phyloP scores from a whole-genome alignment of 64 coral and sea anemone genomes.

The Montipora foliosa region DNA sequence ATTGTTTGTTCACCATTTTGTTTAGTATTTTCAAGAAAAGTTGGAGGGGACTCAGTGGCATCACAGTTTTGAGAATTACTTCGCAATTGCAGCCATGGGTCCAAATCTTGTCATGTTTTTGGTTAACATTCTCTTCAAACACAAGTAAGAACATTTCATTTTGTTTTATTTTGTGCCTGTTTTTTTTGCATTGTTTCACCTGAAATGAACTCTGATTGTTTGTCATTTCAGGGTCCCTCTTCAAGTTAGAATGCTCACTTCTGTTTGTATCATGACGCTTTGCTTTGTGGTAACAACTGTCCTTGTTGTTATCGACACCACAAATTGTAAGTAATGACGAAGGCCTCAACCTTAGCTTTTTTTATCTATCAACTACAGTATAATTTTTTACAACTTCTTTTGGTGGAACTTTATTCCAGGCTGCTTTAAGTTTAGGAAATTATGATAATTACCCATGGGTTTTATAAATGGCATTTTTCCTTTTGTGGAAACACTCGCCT shows the following conservation, averaged over 20 bases:
- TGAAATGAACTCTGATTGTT: not conserved
- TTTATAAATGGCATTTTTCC: too few species aligned
- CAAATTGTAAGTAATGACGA: conserved; percentile 70
- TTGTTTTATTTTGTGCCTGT: not conserved
- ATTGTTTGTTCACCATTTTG: not conserved
- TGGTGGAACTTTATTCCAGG: too few species aligned
- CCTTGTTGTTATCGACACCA: conserved; percentile 85
- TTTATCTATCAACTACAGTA: too few species aligned
- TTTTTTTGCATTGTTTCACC: not conserved
- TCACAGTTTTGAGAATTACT: conserved; percentile 97
- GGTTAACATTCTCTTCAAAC: conserved; percentile 95
- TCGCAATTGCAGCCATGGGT: conserved; percentile 91
- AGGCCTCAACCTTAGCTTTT: too few species aligned
- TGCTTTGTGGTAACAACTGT: conserved; percentile 88
- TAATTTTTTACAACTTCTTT: too few species aligned
- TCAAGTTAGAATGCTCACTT: conserved; percentile 82
- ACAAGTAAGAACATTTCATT: conserved; percentile 84
- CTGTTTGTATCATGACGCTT: conserved; percentile 81
- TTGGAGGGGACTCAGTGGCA: conserved; percentile 46
- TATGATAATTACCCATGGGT: too few species aligned
- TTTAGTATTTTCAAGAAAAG: conserved; percentile 91
- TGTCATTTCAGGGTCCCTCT: conserved; percentile 72
- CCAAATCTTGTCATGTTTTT: conserved; percentile 97
- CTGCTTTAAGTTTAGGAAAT: too few species aligned
- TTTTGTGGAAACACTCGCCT: too few species aligned